Percentiles rank a stretch among this genome's conserved stretches.
phyloP scores from a whole-genome alignment of 1,140 invertebrate genomes.

The Leptopilina boulardi region DNA sequence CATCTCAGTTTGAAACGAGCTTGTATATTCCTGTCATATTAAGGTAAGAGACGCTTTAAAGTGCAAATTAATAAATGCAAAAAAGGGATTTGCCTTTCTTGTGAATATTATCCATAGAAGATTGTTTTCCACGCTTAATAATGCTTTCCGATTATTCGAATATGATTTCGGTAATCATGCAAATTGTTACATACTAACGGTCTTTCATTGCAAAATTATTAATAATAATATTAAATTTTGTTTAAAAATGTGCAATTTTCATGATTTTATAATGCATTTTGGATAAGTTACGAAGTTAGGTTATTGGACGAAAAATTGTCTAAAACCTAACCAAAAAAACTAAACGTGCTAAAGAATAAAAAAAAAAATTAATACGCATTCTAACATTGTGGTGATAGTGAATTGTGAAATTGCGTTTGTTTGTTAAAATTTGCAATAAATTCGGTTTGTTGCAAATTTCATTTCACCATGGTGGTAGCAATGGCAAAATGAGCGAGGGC shows the following conservation, averaged over 20 bases:
- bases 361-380: neutral
- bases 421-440: conserved; percentile 10
- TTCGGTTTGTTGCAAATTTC: conserved; percentile 1
- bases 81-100: neutral
- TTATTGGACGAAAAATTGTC: neutral
- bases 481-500: conserved; percentile 67
- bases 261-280: neutral
- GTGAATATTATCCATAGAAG: neutral
- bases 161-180: neutral
- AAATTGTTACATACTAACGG: neutral
- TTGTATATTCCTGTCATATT: conserved; percentile 73
- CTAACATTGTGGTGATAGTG: neutral
- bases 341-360: neutral
- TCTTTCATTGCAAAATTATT: neutral
- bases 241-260: neutral
- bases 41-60: conserved; percentile 69
- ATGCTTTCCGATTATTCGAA: neutral
- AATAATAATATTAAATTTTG: neutral
- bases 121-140: neutral
- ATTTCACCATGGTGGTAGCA: conserved; percentile 62
- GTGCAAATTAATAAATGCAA: conserved; percentile 1
- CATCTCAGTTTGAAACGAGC: conserved; percentile 71
- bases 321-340: conserved; percentile 5
- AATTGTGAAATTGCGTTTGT: neutral
- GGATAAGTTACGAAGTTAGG: neutral